Evolutionary conservation across 2,888 invertebrate genomes (phyloP).

Genomic region (Tachina lurida): DNA sequence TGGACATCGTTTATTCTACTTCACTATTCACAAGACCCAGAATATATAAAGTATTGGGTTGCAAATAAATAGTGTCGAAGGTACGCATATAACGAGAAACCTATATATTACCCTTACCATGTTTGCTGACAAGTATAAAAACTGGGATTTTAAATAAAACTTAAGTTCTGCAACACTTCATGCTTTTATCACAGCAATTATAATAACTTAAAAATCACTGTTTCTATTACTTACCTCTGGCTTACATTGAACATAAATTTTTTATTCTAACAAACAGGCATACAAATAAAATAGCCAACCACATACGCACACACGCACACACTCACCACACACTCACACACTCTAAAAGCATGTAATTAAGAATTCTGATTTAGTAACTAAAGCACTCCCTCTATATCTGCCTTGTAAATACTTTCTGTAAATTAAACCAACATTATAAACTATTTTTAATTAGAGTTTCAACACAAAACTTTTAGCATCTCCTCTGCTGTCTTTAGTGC

Average conservation of each 20-base stretch:
- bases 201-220: not conserved
- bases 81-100: no score
- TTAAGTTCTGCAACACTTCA: not conserved
- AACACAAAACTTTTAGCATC: conserved; percentile 49
- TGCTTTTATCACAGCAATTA: not conserved
- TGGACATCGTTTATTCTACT: no score
- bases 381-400: not conserved
- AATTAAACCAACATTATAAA: conserved; percentile 61
- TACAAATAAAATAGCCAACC: not conserved
- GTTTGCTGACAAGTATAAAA: no score
- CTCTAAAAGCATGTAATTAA: conserved; percentile 38
- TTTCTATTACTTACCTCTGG: not conserved
- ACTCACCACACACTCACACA: not conserved
- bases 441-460: conserved; percentile 67
- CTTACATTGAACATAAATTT: not conserved
- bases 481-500: not conserved
- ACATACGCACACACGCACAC: not conserved
- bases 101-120: no score
- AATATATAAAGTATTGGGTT: no score
- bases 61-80: no score
- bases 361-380: conserved; percentile 33
- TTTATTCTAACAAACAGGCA: not conserved
- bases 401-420: conserved; percentile 33
- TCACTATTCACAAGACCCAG: no score
- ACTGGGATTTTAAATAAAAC: not conserved